These are phyloP conservation scores for Venturia canescens DNA, from an alignment of 1,140 invertebrate genomes.

Conservation along the genomic window DNA sequence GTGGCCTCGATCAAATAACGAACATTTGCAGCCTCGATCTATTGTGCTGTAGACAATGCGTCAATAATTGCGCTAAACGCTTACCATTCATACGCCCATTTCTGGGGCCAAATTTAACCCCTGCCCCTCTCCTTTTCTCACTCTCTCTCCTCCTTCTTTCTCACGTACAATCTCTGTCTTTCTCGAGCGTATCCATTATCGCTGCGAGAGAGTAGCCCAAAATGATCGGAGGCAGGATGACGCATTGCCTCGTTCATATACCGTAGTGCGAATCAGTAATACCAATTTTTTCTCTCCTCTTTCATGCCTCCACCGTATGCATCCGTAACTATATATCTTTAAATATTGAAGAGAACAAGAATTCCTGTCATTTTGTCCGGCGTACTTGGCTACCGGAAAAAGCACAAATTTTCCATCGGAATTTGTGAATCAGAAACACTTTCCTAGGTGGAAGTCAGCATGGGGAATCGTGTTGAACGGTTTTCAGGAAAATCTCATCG, in stretches of 20 bases:
- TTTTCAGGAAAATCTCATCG: no score
- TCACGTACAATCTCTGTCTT: no score
- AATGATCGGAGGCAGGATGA: conserved; percentile 69
- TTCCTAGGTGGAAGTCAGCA: no score
- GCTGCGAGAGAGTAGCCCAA: conserved; percentile 60
- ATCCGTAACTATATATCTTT: background rate
- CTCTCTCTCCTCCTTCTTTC: background rate
- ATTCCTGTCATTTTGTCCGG: no score
- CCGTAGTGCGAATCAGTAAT: background rate
- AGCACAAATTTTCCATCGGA: no score
- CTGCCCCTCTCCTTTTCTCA: conserved; percentile 62
- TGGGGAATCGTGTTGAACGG: no score
- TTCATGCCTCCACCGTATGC: background rate
- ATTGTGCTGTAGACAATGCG: conserved; percentile 76
- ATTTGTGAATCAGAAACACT: no score
- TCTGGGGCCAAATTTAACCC: conserved; percentile 73
- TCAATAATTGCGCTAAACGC: conserved; percentile 77
- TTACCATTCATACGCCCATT: conserved; percentile 74
- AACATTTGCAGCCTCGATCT: conserved; percentile 52
- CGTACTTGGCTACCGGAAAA: no score
- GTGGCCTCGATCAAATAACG: conserved; percentile 4
- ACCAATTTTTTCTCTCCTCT: conserved; percentile 21
- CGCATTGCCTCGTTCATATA: conserved; percentile 54
- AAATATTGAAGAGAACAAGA: no score
- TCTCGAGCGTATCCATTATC: conserved; percentile 71